These are phyloP conservation scores for Aratinga solstitialis DNA, from an alignment of 2,797 vertebrate genomes.

Conservation along the genomic window DNA sequence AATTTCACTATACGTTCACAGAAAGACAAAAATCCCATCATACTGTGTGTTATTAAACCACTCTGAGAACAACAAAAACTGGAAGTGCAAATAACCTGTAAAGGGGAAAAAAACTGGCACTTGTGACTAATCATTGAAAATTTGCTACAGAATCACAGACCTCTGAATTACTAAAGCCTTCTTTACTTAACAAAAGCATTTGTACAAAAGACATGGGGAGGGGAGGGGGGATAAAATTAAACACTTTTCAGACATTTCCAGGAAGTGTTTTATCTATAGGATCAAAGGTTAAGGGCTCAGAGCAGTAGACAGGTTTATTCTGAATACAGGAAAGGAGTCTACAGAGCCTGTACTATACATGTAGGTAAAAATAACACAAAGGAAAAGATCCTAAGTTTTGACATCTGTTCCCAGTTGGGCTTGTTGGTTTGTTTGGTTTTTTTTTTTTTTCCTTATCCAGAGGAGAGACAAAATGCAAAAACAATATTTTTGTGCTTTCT, in stretches of 20 bases:
- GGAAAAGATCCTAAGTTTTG: neutral
- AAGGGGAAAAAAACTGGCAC: neutral
- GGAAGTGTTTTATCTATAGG: constrained; percentile 24
- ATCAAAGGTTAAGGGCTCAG: constrained; percentile 17
- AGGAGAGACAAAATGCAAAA: neutral
- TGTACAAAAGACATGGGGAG: neutral
- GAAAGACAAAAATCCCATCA: neutral
- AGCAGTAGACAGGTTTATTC: constrained; percentile 15
- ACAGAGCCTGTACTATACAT: neutral
- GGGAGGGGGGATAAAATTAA: neutral
- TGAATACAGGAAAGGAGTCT: neutral
- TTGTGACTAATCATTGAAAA: neutral
- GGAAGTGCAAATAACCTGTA: neutral
- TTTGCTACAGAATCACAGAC: neutral
- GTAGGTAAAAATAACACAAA: neutral
- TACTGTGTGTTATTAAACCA: neutral
- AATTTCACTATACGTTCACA: neutral
- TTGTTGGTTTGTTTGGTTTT: neutral
- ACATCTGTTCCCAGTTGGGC: neutral
- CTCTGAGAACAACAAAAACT: neutral
- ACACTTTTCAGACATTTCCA: constrained; percentile 11
- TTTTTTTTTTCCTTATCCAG: neutral
- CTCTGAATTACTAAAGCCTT: constrained; percentile 6
- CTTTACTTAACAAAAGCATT: neutral
- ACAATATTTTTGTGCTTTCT: neutral